Evolutionary conservation across 2,888 invertebrate species (phyloP), one percentile per base, ranked within the genome.

Genomic region (Celastrina argiolus): DNA sequence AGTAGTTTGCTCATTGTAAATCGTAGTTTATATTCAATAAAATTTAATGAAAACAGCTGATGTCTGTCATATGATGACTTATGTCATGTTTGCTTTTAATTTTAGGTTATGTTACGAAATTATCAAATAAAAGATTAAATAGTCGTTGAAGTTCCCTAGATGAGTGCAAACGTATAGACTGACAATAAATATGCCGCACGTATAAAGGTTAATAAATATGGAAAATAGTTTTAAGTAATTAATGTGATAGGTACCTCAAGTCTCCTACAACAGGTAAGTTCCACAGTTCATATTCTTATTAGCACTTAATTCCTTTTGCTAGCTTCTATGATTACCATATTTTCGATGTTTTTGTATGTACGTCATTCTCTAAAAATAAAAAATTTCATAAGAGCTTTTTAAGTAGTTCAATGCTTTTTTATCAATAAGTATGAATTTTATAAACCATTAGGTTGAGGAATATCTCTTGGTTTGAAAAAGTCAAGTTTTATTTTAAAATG

Each of bases 31-130:
- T 7, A 18, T 45, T 16, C 18, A 5, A 51, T 51, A 26, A 51
- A 51, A 51, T 18, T 22, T 3, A 12, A 4, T 5, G 16, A 58
- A 14, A 39, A 34, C 16, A 7, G 22, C 14, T 63, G 69, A 66
- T 66, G 66, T 26, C n/a, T 67, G 69, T 73, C 78, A 78, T 72
- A 74, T 78, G 74, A 73, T 72, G 34, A 41, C 26, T 18, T 22
- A 51, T 67, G 70, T 73, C 74, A 75, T 66, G 69, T 66, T 70
- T 69, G 70, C 69, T 39, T 65, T 67, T 67, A 66, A 22, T 64
- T 64, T 64, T 67, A 63, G 70, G 70, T 70, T 74, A 74, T 66
- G 66, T 85, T 86, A 86, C 85, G 85, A 87, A 85, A 86, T 74
- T 73, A 77, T 77, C 72, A 73, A 76, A 69, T 73, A 75, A 36